These are phyloP conservation scores for Mormoops blainvillei DNA, from an alignment of 2,113 vertebrate genomes.

Conservation along the genomic window DNA sequence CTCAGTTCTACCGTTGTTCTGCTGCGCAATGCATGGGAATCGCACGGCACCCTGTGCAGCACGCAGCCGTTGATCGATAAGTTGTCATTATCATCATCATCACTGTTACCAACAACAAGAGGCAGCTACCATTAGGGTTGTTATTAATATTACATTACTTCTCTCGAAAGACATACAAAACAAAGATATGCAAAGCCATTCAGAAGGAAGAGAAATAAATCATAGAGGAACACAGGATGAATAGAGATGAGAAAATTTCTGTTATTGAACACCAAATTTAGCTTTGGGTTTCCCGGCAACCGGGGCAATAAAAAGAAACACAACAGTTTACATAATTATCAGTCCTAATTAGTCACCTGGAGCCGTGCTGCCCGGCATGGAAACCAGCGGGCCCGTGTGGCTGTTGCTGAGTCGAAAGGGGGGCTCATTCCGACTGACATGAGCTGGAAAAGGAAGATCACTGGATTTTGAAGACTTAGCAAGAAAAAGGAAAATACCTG, in stretches of 20 bases:
- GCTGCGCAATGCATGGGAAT: background rate
- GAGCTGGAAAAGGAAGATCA: accelerated
- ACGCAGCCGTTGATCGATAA: background rate
- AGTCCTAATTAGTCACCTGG: background rate
- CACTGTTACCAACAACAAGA: background rate
- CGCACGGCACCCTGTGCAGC: accelerated
- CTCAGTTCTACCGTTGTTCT: background rate
- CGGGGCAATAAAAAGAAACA: background rate
- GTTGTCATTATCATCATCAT: background rate
- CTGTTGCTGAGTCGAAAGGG: background rate
- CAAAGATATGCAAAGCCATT: background rate
- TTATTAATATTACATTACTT: background rate
- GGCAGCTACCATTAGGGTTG: background rate
- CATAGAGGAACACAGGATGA: background rate
- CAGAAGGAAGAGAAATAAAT: background rate
- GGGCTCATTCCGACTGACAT: accelerated
- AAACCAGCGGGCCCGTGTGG: accelerated
- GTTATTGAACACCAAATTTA: background rate
- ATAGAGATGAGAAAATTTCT: background rate
- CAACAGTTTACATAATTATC: background rate
- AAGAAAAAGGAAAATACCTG: background rate
- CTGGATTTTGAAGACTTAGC: background rate
- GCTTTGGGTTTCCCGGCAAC: constrained; percentile 48
- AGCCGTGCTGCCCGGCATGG: background rate
- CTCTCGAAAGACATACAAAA: background rate